Base-by-base conservation (phyloP, 2,888 invertebrate species). In the Aspidapion aeneum region DNA sequence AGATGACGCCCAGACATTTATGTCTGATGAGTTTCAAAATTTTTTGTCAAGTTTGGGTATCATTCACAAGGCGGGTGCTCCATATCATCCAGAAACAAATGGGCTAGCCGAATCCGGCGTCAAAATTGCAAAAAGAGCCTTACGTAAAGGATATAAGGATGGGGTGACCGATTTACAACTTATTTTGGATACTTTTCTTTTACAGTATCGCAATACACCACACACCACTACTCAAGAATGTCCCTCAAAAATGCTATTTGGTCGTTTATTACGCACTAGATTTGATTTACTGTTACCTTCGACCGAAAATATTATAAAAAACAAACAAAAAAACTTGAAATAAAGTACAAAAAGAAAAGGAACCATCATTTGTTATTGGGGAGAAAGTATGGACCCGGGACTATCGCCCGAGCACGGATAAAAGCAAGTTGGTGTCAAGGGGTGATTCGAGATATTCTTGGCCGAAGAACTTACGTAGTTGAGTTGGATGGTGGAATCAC, bases 401-500 rank as follows among this genome's bases (percentile, higher is more conserved):
- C 16, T 58, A 19, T 50, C 58, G 58, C 9, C 49, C 58, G 18
- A 58, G 16, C 49, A 17, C 35, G 18, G 57, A 57, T 21, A 52
- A 17, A 17, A 17, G 55, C 17, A 49, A 50, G 58, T 58, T 48
- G 58, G 58, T 58, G 58, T 2, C 49, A 58, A 58, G 49, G 50
- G 49, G 58, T 58, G 18, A 51, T 59, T 18, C 59, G 59, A 19
- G 52, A 52, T 59, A 51, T 51, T 18, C 50, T 62, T 62, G 62
- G 62, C 51, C 57, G 62, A 18, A 62, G 57, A 57, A 62, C 62
- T 62, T 62, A 62, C 51, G 57, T 57, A 54, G 22, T 62, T 21
- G 52, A 62, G 51, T 20, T 57, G 35, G 62, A 52, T 12, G 21
- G 62, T 57, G 52, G 51, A 62, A 58, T 62, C 21, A 62, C 7